A percentile compares a stretch with the other conserved stretches of the same genome.
phyloP scores from a whole-genome alignment of 1,140 invertebrate genomes.

The Anoplolepis gracilipes region DNA sequence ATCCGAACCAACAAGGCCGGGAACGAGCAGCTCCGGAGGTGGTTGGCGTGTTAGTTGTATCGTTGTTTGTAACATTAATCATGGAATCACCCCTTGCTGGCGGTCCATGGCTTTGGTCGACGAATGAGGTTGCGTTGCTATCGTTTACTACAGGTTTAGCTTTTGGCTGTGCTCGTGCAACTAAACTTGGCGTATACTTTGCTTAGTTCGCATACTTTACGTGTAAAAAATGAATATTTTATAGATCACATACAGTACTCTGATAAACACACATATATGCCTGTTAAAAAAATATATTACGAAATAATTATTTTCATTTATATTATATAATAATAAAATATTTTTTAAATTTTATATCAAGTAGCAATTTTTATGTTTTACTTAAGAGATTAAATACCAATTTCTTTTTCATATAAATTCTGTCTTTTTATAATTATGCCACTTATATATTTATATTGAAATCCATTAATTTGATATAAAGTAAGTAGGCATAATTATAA shows the following conservation, averaged over 20 bases:
- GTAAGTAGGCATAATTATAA: background rate
- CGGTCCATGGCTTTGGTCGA: conserved; percentile 53
- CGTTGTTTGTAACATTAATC: conserved; percentile 77
- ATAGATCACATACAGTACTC: conserved; percentile 2
- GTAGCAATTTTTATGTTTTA: background rate
- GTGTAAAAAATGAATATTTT: conserved; percentile 44
- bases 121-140: conserved; percentile 66
- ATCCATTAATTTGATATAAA: too few species aligned
- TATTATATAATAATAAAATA: too few species aligned
- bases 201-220: conserved; percentile 32
- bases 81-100: conserved; percentile 72
- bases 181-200: conserved; percentile 49
- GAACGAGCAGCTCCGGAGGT: conserved; percentile 28
- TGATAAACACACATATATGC: background rate
- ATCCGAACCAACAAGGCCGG: conserved; percentile 39
- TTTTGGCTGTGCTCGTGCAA: conserved; percentile 45
- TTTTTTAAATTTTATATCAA: background rate
- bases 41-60: conserved; percentile 59
- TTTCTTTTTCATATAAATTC: background rate
- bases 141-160: conserved; percentile 61
- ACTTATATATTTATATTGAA: background rate
- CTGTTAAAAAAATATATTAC: background rate
- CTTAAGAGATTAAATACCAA: background rate
- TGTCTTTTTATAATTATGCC: too few species aligned
- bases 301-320: background rate